phyloP scores from a whole-genome alignment of 2,888 invertebrate genomes.

The Epinotia ramella region DNA sequence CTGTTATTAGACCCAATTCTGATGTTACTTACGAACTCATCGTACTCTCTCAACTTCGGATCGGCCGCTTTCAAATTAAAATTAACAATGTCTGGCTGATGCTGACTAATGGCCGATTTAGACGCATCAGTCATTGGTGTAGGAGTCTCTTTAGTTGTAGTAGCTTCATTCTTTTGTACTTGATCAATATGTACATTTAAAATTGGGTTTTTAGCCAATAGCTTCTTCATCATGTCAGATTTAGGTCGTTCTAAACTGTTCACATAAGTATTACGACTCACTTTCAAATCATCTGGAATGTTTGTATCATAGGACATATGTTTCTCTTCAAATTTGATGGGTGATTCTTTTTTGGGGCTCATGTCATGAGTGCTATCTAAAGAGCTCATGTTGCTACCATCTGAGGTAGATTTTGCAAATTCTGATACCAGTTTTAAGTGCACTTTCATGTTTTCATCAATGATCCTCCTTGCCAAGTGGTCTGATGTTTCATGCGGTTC shows the following conservation, averaged over 20 bases:
- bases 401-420: constrained; percentile 80
- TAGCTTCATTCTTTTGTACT: constrained; percentile 66
- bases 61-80: constrained; percentile 75
- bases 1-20: constrained; percentile 80
- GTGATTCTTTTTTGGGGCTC: constrained; percentile 60
- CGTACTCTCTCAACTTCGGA: constrained; percentile 69
- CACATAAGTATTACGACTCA: constrained; percentile 85
- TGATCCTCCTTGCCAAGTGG: constrained; percentile 77
- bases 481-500: constrained; percentile 77
- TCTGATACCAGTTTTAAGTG: constrained; percentile 80
- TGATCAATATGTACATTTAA: constrained; percentile 79
- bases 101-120: constrained; percentile 69
- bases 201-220: constrained; percentile 82
- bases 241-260: constrained; percentile 87
- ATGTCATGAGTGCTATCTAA: constrained; percentile 72
- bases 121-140: constrained; percentile 72
- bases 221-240: constrained; percentile 86
- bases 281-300: constrained; percentile 87
- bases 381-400: constrained; percentile 77
- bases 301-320: constrained; percentile 84
- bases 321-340: constrained; percentile 76
- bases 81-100: constrained; percentile 82
- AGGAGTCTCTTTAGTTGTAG: constrained; percentile 65
- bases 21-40: constrained; percentile 81
- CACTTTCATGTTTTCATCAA: constrained; percentile 81